phyloP scores from a whole-genome alignment of 1,140 invertebrate species.

The Drosophila albomicans region DNA sequence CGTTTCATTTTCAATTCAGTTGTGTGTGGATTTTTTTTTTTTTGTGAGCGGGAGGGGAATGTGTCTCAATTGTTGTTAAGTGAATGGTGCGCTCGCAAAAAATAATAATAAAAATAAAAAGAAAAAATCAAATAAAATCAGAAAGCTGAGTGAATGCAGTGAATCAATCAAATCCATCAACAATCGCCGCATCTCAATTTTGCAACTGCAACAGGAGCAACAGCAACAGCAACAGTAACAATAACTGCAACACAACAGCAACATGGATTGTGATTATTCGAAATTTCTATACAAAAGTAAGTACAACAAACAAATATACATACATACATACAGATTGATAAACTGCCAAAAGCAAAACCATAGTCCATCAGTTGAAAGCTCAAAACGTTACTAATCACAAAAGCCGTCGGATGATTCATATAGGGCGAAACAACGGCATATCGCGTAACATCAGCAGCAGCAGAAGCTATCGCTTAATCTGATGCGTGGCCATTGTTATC shows the following conservation, averaged over 20 bases:
- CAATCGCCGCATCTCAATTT: constrained; percentile 11
- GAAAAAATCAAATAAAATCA: neutral
- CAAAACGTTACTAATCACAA: constrained; percentile 29
- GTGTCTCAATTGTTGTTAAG: constrained; percentile 37
- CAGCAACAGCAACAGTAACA: constrained; percentile 4
- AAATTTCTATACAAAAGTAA: constrained; percentile 57
- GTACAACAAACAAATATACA: neutral
- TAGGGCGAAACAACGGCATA: constrained; percentile 10
- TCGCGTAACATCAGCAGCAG: constrained; percentile 41
- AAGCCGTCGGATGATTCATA: constrained; percentile 45
- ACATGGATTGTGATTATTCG: constrained; percentile 57
- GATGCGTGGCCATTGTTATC: constrained; percentile 50
- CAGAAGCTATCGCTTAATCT: constrained; percentile 46
- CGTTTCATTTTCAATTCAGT: constrained; percentile 2
- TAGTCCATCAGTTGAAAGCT: neutral
- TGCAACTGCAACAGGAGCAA: constrained; percentile 1
- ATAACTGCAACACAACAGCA: constrained; percentile 15
- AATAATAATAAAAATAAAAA: no score
- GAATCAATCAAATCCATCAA: constrained; percentile 36
- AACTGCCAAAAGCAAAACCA: neutral
- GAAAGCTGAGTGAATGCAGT: constrained; percentile 20
- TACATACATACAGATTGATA: neutral
- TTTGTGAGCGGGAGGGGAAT: constrained; percentile 1
- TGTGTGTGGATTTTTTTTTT: constrained; percentile 6
- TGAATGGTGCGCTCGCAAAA: constrained; percentile 23